Evolutionary conservation across 2,888 invertebrate genomes (phyloP).

Genomic region (Apotomis capreana): DNA sequence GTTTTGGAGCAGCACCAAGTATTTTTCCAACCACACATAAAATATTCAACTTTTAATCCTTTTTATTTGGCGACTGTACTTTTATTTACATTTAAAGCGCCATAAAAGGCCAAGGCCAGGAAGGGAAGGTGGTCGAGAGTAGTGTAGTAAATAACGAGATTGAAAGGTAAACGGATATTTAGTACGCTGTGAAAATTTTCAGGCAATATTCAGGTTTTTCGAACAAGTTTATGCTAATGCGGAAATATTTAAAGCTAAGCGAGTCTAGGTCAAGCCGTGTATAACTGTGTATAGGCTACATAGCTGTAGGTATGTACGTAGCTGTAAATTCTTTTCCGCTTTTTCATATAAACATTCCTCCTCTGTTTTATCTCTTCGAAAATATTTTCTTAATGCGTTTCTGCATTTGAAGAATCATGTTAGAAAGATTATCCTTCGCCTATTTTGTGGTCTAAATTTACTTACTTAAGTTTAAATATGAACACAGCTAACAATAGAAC

Average conservation of each 20-base stretch:
- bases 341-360: too few relatives aligned
- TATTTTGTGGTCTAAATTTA: too few relatives aligned
- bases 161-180: slow-evolving; percentile 21
- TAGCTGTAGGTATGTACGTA: not conserved
- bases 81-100: slow-evolving; percentile 18
- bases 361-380: too few relatives aligned
- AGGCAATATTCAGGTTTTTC: slow-evolving; percentile 5
- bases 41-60: not conserved
- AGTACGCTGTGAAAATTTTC: slow-evolving; percentile 10
- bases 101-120: slow-evolving; percentile 17
- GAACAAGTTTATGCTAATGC: not conserved
- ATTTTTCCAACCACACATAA: not conserved
- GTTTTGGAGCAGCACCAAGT: too few relatives aligned
- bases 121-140: slow-evolving; percentile 16
- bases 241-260: not conserved
- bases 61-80: slow-evolving; percentile 5
- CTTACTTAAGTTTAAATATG: too few relatives aligned
- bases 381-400: too few relatives aligned
- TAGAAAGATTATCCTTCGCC: too few relatives aligned
- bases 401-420: too few relatives aligned
- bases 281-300: not conserved
- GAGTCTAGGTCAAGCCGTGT: not conserved
- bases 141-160: slow-evolving; percentile 14
- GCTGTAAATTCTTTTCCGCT: too few relatives aligned
- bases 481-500: too few relatives aligned